Evolutionary conservation across 37 sponge, comb jelly and placozoan genomes (phyloP).

Genomic region (Amphimedon queenslandica): DNA sequence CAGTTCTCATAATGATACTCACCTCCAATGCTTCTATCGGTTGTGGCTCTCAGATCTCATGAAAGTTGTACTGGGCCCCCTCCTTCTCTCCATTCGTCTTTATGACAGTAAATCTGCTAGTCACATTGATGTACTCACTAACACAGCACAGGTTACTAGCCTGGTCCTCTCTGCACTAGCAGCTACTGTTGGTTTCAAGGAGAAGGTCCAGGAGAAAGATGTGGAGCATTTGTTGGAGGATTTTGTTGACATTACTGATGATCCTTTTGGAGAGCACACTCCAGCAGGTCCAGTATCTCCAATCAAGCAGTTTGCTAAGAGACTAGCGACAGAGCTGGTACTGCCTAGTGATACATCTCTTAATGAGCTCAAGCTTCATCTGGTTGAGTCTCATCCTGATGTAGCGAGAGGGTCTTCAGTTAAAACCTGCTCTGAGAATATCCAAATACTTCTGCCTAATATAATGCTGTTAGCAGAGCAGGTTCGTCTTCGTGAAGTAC

Average conservation of each 20-base stretch:
- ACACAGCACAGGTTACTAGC: slow-evolving; percentile 13
- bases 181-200: slow-evolving; percentile 7
- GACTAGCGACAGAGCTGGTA: slow-evolving; percentile 8
- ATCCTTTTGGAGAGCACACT: neutral
- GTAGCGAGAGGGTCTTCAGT: slow-evolving; percentile 7
- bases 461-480: slow-evolving; percentile 46
- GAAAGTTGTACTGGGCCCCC: slow-evolving; percentile 35
- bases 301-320: neutral
- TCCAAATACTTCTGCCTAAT: slow-evolving; percentile 33
- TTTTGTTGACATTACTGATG: slow-evolving; percentile 15
- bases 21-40: slow-evolving; percentile 38
- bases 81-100: slow-evolving; percentile 21
- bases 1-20: neutral
- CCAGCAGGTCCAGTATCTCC: neutral
- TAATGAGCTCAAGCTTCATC: slow-evolving; percentile 18
- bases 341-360: neutral
- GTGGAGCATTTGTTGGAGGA: slow-evolving; percentile 27
- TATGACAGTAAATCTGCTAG: neutral
- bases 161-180: slow-evolving; percentile 36
- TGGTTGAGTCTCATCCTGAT: slow-evolving; percentile 5
- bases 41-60: slow-evolving; percentile 43
- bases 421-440: neutral
- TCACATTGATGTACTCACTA: slow-evolving; percentile 14
- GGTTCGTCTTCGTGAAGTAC: slow-evolving; percentile 6
- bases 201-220: slow-evolving; percentile 26